Evolutionary conservation across 2,113 vertebrate genomes (phyloP).

Genomic region (Eleginops maclovinus): DNA sequence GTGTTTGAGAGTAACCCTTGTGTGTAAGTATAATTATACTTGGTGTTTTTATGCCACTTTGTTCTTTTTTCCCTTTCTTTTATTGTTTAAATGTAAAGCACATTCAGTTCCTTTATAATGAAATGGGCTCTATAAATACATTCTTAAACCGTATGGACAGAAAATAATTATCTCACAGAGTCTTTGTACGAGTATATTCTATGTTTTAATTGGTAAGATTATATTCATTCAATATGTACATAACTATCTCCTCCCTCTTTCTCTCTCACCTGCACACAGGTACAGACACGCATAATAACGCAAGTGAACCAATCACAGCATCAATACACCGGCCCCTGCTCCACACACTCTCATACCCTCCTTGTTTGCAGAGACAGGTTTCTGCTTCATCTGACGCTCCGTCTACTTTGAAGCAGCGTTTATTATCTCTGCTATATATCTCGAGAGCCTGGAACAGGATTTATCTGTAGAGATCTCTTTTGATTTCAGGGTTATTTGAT

Average conservation of each 20-base stretch:
- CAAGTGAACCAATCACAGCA: constrained; percentile 35
- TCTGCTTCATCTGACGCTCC: constrained; percentile 1
- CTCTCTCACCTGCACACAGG: background rate
- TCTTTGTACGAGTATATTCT: background rate
- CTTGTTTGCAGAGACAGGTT: constrained; percentile 15
- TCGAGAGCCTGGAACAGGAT: background rate
- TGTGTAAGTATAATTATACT: too few relatives aligned
- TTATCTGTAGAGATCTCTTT: background rate
- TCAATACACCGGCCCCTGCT: background rate
- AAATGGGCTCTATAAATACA: too few relatives aligned
- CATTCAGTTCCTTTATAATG: too few relatives aligned
- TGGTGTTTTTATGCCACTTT: too few relatives aligned
- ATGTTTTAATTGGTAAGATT: background rate
- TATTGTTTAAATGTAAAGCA: too few relatives aligned
- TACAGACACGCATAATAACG: constrained; percentile 7
- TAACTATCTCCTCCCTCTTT: background rate
- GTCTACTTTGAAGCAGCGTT: background rate
- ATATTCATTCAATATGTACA: background rate
- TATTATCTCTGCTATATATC: background rate
- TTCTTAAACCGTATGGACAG: too few relatives aligned
- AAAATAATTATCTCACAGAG: constrained; percentile 4
- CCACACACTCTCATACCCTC: background rate
- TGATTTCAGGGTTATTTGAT: background rate
- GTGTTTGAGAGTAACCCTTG: too few relatives aligned
- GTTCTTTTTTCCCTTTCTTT: too few relatives aligned